Evolutionary conservation across 2,888 invertebrate species (phyloP), one percentile per base, ranked within the genome.

Genomic region (Lumbricus terrestris): DNA sequence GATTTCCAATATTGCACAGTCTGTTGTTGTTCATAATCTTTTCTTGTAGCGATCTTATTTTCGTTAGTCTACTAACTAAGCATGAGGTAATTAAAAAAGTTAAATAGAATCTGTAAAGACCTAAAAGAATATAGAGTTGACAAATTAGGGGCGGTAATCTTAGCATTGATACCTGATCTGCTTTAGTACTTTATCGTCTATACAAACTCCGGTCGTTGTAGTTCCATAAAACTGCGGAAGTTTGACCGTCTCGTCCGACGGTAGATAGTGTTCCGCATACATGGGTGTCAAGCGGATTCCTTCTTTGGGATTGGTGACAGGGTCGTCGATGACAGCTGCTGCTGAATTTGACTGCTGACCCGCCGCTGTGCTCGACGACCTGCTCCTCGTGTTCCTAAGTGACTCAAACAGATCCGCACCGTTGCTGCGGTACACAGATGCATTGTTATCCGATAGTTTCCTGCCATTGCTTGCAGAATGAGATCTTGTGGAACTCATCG

Each of bases 151-250:
- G n/a, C n/a, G n/a, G n/a, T n/a, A n/a, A n/a, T n/a, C n/a, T 69
- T n/a, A 69, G 34, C 88, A 23, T 29, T 18, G 23, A 8, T 40
- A 90, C 90, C 90, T 90, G 34, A 90, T 90, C 37, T 90, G 90
- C 42, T 33, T 88, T 1, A 90, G 85, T 38, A 90, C 90, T 88
- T 90, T 90, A 54, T 90, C 88, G 54, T 90, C 88, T 35, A 90
- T 90, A 69, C 90, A 90, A 0, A 90, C 42, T 42, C 89, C 85
- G 38, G 89, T 83, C n/a, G 90, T 90, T 13, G 69, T 90, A 35
- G 38, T 47, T 35, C 34, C 69, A 35, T 35, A 38, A 69, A 69
- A 69, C 69, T 69, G 69, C 29, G 29, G 69, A 5, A 11, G n/a
- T 16, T 29, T 54, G 3, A 29, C 54, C 29, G 54, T 29, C 13